These are phyloP conservation scores for Galeopsomyia nigrocyanea DNA, from an alignment of 2,888 invertebrate species.

Conservation along the genomic window DNA sequence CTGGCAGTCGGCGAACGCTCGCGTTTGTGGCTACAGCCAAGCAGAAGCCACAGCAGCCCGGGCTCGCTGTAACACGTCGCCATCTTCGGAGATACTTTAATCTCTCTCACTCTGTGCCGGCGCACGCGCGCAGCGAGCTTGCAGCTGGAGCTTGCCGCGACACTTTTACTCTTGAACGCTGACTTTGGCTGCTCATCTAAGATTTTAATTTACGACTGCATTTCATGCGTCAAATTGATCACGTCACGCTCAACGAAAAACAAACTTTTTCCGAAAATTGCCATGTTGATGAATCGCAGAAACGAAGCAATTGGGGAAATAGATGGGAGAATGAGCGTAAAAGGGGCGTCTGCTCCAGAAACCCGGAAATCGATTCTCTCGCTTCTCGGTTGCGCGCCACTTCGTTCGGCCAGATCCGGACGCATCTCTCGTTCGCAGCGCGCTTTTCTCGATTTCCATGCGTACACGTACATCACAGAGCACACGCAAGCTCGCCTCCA, in stretches of 20 bases:
- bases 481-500: background rate
- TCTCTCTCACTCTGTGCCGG: background rate
- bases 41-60: conserved; percentile 4
- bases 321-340: conserved; percentile 47
- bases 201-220: background rate
- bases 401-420: conserved; percentile 24
- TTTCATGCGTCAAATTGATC: too few species aligned
- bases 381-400: conserved; percentile 35
- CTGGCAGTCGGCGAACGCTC: too few species aligned
- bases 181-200: background rate
- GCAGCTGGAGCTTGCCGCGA: background rate
- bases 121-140: conserved; percentile 22
- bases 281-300: conserved; percentile 49
- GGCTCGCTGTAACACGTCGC: conserved; percentile 21
- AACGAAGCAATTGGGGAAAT: conserved; percentile 2
- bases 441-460: conserved; percentile 24
- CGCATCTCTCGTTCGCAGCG: conserved; percentile 2
- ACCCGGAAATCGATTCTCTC: conserved; percentile 59
- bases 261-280: conserved; percentile 16
- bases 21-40: conserved; percentile 4
- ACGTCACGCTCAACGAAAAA: too few species aligned
- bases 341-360: conserved; percentile 56
- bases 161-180: background rate
- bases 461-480: conserved; percentile 3
- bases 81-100: conserved; percentile 16